phyloP scores from a whole-genome alignment of 2,113 vertebrate species.

The Catharus fuscescens region DNA sequence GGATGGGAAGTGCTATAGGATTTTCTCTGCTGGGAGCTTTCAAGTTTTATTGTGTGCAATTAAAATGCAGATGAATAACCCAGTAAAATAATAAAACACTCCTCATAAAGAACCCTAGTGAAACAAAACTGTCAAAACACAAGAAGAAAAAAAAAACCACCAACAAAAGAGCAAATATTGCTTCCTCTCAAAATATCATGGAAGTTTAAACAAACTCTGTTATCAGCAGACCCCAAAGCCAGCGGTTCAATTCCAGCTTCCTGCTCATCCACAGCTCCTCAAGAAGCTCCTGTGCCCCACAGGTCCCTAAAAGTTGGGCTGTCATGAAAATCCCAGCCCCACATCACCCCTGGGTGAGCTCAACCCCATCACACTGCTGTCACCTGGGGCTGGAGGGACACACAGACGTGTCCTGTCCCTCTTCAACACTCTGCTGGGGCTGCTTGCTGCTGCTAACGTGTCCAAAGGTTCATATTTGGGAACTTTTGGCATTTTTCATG shows the following conservation, averaged over 20 bases:
- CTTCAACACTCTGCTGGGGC: not conserved
- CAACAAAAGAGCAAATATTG: constrained; percentile 5
- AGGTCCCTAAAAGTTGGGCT: not conserved
- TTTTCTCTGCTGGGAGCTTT: constrained; percentile 63
- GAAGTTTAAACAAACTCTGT: constrained; percentile 4
- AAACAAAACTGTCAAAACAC: constrained; percentile 47
- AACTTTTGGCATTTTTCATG: not conserved
- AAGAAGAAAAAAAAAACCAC: not conserved
- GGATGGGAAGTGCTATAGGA: constrained; percentile 36
- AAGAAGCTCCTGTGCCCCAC: not conserved
- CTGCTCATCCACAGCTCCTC: not conserved
- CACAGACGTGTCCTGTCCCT: not conserved
- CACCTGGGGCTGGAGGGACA: not conserved
- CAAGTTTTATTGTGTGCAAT: constrained; percentile 60
- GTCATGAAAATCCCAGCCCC: not conserved
- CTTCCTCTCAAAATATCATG: constrained; percentile 30
- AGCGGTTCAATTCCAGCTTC: not conserved
- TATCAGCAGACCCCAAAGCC: not conserved
- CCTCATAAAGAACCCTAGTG: constrained; percentile 20
- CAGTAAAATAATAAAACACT: constrained; percentile 60
- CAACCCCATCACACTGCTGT: not conserved
- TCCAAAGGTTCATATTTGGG: not conserved
- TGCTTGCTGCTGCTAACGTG: fast-evolving
- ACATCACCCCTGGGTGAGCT: not conserved
- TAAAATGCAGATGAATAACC: constrained; percentile 60